A percentile compares a stretch with the other conserved stretches of the same genome.
Conservation (phyloP, 2,797 vertebrate species). For the Sternotherus odoratus region DNA sequence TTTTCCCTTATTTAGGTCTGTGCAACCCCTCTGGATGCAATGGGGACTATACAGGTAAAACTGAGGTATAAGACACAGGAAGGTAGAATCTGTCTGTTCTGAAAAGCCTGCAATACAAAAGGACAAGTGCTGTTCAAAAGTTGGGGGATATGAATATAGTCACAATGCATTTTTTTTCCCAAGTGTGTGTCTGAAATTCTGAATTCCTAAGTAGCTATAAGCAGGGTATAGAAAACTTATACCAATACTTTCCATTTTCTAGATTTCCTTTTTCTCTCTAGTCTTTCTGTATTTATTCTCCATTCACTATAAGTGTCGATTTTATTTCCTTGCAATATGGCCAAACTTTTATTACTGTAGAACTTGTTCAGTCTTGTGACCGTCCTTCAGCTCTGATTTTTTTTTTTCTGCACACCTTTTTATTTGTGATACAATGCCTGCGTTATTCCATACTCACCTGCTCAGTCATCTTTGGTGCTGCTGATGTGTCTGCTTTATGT, state of each 20-base stretch:
- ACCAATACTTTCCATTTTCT: neutral
- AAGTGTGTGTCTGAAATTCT: neutral
- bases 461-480: neutral
- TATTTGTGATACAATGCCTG: rapidly evolving
- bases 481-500: neutral
- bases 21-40: neutral
- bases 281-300: neutral
- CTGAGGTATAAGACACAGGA: rapidly evolving
- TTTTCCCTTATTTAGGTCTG: neutral
- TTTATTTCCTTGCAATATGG: neutral
- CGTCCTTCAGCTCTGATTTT: neutral
- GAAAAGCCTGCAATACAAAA: neutral
- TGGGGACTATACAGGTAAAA: neutral
- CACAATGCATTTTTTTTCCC: neutral
- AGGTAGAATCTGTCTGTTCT: neutral
- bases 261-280: neutral
- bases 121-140: neutral
- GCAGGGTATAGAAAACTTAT: neutral
- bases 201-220: neutral
- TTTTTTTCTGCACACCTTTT: neutral
- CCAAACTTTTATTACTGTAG: neutral
- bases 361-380: neutral
- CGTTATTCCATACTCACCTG: neutral
- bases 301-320: neutral
- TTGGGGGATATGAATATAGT: neutral